phyloP scores from a whole-genome alignment of 1,140 invertebrate genomes.

The Proales similis region DNA sequence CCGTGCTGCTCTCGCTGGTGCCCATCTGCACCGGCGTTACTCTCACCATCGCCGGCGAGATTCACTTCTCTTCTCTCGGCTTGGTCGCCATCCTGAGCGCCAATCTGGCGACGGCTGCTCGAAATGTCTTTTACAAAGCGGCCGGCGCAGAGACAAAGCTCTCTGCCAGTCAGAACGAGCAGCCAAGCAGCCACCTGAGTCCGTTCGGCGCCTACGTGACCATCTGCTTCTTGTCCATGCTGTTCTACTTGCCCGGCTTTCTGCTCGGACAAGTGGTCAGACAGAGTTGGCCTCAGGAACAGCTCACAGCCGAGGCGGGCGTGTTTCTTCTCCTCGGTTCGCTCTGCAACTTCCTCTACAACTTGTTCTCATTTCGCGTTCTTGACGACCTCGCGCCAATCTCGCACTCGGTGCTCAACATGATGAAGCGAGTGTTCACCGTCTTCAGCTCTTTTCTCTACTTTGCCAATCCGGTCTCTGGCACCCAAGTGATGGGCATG shows the following conservation, averaged over 20 bases:
- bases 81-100: neutral
- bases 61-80: neutral
- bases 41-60: neutral
- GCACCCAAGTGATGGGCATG: constrained; percentile 2
- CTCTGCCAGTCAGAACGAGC: no score
- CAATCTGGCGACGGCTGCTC: neutral
- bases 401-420: neutral
- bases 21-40: neutral
- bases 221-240: no score
- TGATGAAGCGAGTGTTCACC: neutral
- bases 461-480: neutral
- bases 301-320: no score
- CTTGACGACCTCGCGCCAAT: neutral
- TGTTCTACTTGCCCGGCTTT: no score
- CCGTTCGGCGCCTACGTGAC: no score
- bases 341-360: neutral
- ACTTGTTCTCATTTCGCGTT: neutral
- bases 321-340: neutral
- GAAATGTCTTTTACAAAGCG: neutral
- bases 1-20: neutral
- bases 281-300: no score
- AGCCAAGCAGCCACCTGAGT: no score
- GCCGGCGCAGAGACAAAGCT: no score
- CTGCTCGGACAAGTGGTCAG: no score
- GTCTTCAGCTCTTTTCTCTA: constrained; percentile 4